Evolutionary conservation across 2,113 vertebrate species (phyloP), one percentile per base, ranked within the genome.

Genomic region (Mohoua ochrocephala): DNA sequence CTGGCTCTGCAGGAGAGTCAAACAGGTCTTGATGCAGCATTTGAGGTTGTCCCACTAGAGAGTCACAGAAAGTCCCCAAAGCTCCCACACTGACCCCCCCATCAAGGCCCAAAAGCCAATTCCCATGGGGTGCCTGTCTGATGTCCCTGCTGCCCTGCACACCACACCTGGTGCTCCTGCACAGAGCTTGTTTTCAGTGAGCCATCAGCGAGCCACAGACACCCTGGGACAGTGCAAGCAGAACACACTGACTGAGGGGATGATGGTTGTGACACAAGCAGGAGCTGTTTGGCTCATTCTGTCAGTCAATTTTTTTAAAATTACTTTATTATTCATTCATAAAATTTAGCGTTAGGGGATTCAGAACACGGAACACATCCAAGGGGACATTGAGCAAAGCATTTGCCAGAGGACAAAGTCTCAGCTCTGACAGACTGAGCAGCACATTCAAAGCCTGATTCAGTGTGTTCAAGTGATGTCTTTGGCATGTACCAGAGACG

Each of bases 151-250:
- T 37, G 71, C 79, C 2, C 44, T 2, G 15, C 56, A 11, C 2
- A 3, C n/a, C 22, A 5, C 0, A 1, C 54, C 8, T 10, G 2
- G 27, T 15, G 78, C 33, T 59, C 30, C 70, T 5, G 39, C 56
- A 10, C 2, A 2, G 35, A 21, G 82, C 37, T 52, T 15, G 3
- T 49, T 89, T 28, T 26, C 56, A 5, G 22, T 1, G 57, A 23
- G 28, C 7, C 31, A 6, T 5, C 42, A 7, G 2, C 1, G 2
- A 57, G 64, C 60, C 69, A 3, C 9, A 39, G 88, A 60, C 52
- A 47, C 30, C 33, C 21, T 15, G 39, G 59, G 18, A 7, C 26
- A 11, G 59, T 0, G 7, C 5, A 4, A 31, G 39, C 0, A 7
- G 11, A 41, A 71, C 7, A 15, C 1, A 1, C 44, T 31, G 56